Conservation (phyloP, 2,888 invertebrate species). For the Cheilosia grossa region DNA sequence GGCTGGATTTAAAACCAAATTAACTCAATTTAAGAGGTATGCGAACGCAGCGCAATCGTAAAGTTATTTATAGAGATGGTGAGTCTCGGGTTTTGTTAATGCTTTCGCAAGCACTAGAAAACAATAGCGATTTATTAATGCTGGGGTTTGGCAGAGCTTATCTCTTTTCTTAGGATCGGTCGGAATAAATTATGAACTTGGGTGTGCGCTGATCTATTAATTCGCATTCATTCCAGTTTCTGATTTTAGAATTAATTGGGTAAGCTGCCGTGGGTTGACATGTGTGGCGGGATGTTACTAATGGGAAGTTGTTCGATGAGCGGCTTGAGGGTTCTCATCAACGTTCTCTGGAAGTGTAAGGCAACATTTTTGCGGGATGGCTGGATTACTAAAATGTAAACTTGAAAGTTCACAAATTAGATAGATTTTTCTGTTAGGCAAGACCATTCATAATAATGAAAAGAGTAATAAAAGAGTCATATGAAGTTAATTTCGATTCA, state of each 20-base stretch:
- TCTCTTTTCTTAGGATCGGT: conserved; percentile 11
- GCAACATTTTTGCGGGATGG: too few relatives aligned
- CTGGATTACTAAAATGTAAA: too few relatives aligned
- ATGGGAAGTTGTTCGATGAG: too few relatives aligned
- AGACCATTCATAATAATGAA: too few relatives aligned
- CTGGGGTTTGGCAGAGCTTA: conserved; percentile 5
- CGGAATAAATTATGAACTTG: conserved; percentile 5
- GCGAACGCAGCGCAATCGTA: neutral
- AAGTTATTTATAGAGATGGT: neutral
- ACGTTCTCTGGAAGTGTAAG: too few relatives aligned
- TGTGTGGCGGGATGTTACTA: too few relatives aligned
- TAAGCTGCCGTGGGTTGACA: neutral
- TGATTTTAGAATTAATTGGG: neutral
- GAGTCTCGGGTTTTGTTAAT: neutral
- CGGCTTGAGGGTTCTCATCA: too few relatives aligned
- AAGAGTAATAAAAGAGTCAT: too few relatives aligned
- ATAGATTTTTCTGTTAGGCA: too few relatives aligned
- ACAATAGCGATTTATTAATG: neutral
- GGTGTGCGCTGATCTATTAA: conserved; percentile 5
- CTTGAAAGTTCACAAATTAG: too few relatives aligned
- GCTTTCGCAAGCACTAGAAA: neutral
- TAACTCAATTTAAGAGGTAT: neutral
- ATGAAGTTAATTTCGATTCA: too few relatives aligned
- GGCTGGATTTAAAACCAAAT: neutral
- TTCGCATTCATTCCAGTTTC: neutral